These are phyloP conservation scores for Oeneis ivallda DNA, from an alignment of 2,888 invertebrate species.

Conservation along the genomic window DNA sequence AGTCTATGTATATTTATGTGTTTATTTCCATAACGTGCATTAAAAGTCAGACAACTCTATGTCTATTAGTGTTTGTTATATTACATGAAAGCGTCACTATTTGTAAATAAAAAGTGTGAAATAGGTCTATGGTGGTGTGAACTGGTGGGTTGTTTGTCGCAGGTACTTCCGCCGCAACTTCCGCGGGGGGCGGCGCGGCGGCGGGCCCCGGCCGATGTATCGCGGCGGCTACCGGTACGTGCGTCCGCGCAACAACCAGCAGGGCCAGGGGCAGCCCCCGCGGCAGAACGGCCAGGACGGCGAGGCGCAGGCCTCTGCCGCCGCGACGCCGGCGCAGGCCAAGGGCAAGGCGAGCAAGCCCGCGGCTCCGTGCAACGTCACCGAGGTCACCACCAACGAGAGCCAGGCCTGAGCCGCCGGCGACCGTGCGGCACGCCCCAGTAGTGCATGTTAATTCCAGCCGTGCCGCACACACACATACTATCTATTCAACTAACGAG, in stretches of 20 bases:
- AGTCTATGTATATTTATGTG: no score
- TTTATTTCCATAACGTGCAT: no score
- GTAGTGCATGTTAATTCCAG: constrained; percentile 70
- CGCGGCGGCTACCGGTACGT: constrained; percentile 69
- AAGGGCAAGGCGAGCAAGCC: constrained; percentile 65
- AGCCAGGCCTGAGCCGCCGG: constrained; percentile 71
- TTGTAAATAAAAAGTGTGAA: no score
- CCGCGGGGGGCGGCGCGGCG: constrained; percentile 83
- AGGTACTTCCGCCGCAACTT: constrained; percentile 89
- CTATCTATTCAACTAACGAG: constrained; percentile 58
- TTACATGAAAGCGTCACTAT: no score
- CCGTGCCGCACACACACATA: constrained; percentile 51
- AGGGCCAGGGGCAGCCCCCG: constrained; percentile 48
- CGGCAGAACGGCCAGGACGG: constrained; percentile 64
- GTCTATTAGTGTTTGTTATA: no score
- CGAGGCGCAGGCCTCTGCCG: constrained; percentile 53
- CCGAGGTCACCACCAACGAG: constrained; percentile 75
- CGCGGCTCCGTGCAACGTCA: constrained; percentile 57
- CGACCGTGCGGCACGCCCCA: constrained; percentile 56
- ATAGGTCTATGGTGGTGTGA: no score
- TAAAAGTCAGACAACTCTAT: no score
- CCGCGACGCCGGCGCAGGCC: constrained; percentile 56
- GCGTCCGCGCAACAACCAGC: constrained; percentile 66
- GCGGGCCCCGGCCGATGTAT: constrained; percentile 69
- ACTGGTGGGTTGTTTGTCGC: constrained; percentile 23